Evolutionary conservation across 2,113 vertebrate genomes (phyloP).

Genomic region (Hepsetus odoe): DNA sequence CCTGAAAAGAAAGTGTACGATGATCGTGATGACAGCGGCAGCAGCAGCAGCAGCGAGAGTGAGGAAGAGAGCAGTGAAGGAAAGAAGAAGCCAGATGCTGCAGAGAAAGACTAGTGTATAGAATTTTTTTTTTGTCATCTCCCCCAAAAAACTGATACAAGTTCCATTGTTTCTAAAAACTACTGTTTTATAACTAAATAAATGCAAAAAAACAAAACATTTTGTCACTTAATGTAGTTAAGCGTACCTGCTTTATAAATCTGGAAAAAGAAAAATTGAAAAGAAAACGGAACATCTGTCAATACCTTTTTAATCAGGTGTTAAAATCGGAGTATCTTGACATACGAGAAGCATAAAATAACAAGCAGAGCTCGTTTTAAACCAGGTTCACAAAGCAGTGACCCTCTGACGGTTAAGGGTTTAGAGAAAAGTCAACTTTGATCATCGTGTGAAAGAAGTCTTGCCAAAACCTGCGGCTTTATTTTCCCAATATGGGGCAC

Average conservation of each 20-base stretch:
- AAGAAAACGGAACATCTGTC: neutral
- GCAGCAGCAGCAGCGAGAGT: slow-evolving; percentile 37
- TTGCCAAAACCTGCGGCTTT: neutral
- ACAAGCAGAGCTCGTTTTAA: neutral
- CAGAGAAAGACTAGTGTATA: slow-evolving; percentile 31
- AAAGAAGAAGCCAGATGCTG: slow-evolving; percentile 12
- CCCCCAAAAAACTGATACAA: neutral
- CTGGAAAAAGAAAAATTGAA: too few relatives aligned
- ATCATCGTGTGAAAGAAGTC: too few relatives aligned
- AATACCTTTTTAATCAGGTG: neutral
- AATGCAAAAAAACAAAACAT: slow-evolving; percentile 33
- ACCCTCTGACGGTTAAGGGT: slow-evolving; percentile 42
- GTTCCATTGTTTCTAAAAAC: neutral
- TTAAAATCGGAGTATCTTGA: neutral
- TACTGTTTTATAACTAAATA: slow-evolving; percentile 49
- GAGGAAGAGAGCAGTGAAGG: slow-evolving; percentile 39
- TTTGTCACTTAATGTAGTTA: neutral
- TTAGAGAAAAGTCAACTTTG: too few relatives aligned
- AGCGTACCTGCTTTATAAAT: neutral
- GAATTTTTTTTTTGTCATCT: neutral
- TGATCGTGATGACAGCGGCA: slow-evolving; percentile 40
- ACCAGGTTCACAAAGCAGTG: slow-evolving; percentile 38
- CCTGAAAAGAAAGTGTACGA: neutral
- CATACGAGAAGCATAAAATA: neutral
- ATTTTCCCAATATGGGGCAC: slow-evolving; percentile 34